phyloP scores from a whole-genome alignment of 2,113 vertebrate species.

The Ellobius talpinus region DNA sequence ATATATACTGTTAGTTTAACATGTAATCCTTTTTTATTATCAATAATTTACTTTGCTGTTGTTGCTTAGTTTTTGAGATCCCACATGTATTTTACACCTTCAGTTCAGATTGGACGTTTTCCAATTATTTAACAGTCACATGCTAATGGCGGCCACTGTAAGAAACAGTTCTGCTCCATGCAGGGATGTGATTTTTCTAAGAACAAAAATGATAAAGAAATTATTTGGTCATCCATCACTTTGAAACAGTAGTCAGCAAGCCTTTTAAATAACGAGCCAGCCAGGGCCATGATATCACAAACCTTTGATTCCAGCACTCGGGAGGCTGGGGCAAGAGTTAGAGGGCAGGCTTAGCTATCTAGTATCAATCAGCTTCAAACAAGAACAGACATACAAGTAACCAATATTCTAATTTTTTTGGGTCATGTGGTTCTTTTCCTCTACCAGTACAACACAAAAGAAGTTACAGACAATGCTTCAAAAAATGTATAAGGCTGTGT shows the following conservation, averaged over 20 bases:
- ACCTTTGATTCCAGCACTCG: background rate
- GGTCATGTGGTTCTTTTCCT: background rate
- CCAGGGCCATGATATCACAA: background rate
- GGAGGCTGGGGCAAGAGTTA: background rate
- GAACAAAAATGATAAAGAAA: constrained; percentile 3
- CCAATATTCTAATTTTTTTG: background rate
- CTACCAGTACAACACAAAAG: background rate
- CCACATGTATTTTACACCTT: background rate
- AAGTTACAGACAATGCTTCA: background rate
- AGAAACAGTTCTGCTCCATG: background rate
- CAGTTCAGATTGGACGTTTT: background rate
- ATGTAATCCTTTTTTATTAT: background rate
- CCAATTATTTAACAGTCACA: background rate
- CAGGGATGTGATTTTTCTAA: background rate
- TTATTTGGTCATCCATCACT: background rate
- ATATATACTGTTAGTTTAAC: background rate
- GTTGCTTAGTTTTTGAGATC: background rate
- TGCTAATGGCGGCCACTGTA: background rate
- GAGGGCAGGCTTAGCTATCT: background rate
- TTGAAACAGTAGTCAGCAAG: background rate
- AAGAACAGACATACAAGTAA: background rate
- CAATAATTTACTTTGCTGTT: background rate
- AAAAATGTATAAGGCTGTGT: background rate
- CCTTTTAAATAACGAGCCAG: background rate
- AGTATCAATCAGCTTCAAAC: background rate